Conservation (phyloP, 2,888 invertebrate genomes). For the Pimpla rufipes region DNA sequence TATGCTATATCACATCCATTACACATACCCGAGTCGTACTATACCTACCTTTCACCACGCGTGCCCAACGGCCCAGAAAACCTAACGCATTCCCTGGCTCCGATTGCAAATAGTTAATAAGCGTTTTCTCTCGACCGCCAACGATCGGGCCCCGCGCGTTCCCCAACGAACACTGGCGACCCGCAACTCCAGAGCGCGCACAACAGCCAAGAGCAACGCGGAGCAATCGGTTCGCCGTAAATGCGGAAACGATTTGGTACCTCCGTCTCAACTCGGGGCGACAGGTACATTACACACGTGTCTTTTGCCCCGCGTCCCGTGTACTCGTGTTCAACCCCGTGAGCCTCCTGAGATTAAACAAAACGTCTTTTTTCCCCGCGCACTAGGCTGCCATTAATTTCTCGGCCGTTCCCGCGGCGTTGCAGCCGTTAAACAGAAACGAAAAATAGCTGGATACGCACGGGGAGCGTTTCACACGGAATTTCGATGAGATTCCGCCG, state of each 20-base stretch:
- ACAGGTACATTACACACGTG: neutral
- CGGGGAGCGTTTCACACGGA: too few relatives aligned
- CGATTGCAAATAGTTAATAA: slow-evolving; percentile 70
- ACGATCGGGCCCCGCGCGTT: slow-evolving; percentile 48
- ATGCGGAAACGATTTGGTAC: slow-evolving; percentile 62
- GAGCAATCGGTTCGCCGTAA: slow-evolving; percentile 47
- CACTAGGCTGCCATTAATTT: too few relatives aligned
- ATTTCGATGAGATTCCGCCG: too few relatives aligned
- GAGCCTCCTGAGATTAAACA: neutral
- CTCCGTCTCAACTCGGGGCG: slow-evolving; percentile 16
- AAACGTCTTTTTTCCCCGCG: too few relatives aligned
- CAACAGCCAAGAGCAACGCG: slow-evolving; percentile 21
- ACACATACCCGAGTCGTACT: slow-evolving; percentile 45
- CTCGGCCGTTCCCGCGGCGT: too few relatives aligned
- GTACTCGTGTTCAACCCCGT: neutral
- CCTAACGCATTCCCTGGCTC: slow-evolving; percentile 66
- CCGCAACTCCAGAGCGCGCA: neutral
- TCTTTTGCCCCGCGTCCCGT: neutral
- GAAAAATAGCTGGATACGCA: too few relatives aligned
- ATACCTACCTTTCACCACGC: slow-evolving; percentile 68
- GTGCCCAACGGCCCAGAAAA: slow-evolving; percentile 69
- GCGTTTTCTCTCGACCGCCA: slow-evolving; percentile 66
- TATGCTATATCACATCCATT: slow-evolving; percentile 50
- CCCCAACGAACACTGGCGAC: slow-evolving; percentile 20
- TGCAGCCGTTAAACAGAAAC: too few relatives aligned